Base-by-base conservation (phyloP, 2,888 invertebrate species). In the Cotesia congregata region DNA sequence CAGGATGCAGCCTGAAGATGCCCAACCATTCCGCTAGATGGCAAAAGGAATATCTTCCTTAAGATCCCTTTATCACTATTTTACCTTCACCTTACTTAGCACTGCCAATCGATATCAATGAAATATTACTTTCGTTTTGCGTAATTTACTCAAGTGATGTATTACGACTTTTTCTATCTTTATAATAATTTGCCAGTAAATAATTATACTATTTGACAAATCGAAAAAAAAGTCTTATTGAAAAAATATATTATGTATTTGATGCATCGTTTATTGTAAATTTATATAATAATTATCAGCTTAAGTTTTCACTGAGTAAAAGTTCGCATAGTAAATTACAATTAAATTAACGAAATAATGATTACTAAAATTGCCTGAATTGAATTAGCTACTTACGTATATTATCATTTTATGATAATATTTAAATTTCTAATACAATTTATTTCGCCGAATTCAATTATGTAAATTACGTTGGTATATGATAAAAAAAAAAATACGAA, bases 1-100 rank as follows among this genome's bases (percentile, higher is more conserved):
- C 75, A 77, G 79, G 77, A 80, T 87, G 87, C 85, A 85, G 80
- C 81, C 70, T 82, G 83, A 82, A 84, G 84, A 86, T 88, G 81
- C 86, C 79, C 77, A 78, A 76, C 76, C 76, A 80, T 82, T 85
- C 89, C 89, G 85, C 87, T 84, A 89, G 89, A 89, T 89, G 89
- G 89, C 89, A 86, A 87, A 83, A 83, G 82, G 83, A 84, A 86
- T 84, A 79, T 84, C 85, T 86, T 85, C 86, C 82, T 60, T 76
- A 75, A 67, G 30, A 71, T 75, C 77, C 65, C 50, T 67, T 71
- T 71, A 81, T 80, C 75, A 20, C 41, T 17, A 74, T 40, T 65
- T 80, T 76, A 70, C 77, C 81, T 72, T 60, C 62, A 67, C 74
- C 75, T 78, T n/a, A 59, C 15, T 65, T 40, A 75, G 78, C 79